phyloP scores from a whole-genome alignment of 2,113 vertebrate species.

The Rallus limicola region DNA sequence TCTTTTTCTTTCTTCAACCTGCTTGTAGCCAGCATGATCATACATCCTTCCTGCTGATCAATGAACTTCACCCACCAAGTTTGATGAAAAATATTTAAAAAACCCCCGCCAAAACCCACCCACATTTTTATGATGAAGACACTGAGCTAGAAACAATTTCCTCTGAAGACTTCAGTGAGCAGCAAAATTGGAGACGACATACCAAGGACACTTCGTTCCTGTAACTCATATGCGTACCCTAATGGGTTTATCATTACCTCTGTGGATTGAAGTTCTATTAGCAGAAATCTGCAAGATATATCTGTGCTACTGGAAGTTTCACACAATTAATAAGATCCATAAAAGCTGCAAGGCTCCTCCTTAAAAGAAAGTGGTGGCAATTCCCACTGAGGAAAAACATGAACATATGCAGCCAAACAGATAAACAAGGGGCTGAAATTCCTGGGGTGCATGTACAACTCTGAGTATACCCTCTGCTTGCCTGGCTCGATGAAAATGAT shows the following conservation, averaged over 20 bases:
- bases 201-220: not conserved
- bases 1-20: not conserved
- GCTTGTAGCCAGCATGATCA: not conserved
- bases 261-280: not conserved
- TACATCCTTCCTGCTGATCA: not conserved
- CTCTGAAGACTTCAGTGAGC: not conserved
- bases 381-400: not conserved
- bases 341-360: not conserved
- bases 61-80: not conserved
- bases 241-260: not conserved
- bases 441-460: not conserved
- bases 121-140: not conserved
- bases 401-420: not conserved
- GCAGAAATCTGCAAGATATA: not conserved
- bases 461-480: not conserved
- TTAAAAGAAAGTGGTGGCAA: not conserved
- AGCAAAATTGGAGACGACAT: not conserved
- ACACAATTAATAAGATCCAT: not conserved
- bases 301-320: not conserved
- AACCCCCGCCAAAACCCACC: rapidly evolving
- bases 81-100: not conserved
- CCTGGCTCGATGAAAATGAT: not conserved
- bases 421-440: not conserved
- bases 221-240: not conserved
- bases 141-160: not conserved